These are phyloP conservation scores for Cordilura impudica DNA, from an alignment of 2,888 invertebrate genomes.

Conservation along the genomic window DNA sequence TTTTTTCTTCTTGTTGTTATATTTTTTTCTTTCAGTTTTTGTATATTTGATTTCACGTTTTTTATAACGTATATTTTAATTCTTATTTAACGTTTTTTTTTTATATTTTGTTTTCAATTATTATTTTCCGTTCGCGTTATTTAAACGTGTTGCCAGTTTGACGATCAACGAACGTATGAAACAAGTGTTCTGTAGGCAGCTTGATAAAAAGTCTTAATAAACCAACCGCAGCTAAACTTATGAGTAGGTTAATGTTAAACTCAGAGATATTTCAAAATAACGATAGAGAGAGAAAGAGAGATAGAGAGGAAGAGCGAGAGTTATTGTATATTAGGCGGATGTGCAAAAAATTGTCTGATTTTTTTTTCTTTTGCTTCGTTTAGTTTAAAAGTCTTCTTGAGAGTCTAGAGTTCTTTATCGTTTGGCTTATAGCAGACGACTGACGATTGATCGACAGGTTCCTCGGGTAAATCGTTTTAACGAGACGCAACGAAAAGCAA, in stretches of 20 bases:
- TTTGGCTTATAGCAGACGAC: constrained; percentile 73
- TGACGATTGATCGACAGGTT: constrained; percentile 77
- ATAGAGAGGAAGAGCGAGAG: constrained; percentile 44
- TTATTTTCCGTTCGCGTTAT: constrained; percentile 45
- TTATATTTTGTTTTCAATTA: constrained; percentile 30
- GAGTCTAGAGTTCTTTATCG: constrained; percentile 68
- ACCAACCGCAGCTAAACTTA: constrained; percentile 32
- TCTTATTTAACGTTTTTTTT: constrained; percentile 34
- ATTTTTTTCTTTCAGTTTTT: constrained; percentile 55
- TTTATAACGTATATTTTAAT: constrained; percentile 42
- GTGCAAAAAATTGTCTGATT: constrained; percentile 42
- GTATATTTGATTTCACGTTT: constrained; percentile 61
- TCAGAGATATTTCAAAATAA: constrained; percentile 14
- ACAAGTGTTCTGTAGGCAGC: constrained; percentile 72
- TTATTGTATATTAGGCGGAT: constrained; percentile 6
- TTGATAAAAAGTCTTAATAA: constrained; percentile 72
- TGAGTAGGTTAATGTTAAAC: constrained; percentile 54
- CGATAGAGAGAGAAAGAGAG: constrained; percentile 18
- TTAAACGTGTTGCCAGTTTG: constrained; percentile 63
- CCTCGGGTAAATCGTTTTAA: constrained; percentile 72
- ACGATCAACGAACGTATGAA: constrained; percentile 75
- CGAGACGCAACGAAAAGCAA: constrained; percentile 64
- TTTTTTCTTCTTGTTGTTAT: constrained; percentile 40
- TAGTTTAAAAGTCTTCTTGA: not conserved
- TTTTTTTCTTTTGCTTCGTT: not conserved